Percentiles rank a stretch among this genome's conserved stretches.
phyloP scores from a whole-genome alignment of 2,797 vertebrate genomes.

The Pogonophryne albipinna region DNA sequence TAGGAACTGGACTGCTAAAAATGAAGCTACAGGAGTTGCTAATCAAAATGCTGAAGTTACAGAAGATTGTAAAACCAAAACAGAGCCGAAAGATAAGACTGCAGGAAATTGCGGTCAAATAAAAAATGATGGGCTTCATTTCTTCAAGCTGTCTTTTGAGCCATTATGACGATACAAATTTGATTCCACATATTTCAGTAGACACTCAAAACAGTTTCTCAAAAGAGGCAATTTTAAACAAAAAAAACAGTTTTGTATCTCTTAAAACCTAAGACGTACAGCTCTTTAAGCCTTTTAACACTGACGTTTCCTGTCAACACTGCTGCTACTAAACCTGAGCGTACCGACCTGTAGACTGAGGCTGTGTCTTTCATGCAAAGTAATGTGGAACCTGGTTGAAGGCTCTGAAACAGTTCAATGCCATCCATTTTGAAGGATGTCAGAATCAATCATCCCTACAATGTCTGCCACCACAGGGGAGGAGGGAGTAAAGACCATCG shows the following conservation, averaged over 20 bases:
- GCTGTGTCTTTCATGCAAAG: conserved; percentile 20
- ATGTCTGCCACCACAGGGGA: conserved; percentile 46
- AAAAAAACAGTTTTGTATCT: neutral
- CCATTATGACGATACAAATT: neutral
- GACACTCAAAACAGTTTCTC: neutral
- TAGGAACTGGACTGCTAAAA: no score
- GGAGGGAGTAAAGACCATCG: conserved; percentile 25
- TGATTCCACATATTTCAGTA: neutral
- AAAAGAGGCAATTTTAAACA: neutral
- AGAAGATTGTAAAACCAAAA: neutral
- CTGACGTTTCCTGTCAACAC: neutral
- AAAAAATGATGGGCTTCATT: neutral
- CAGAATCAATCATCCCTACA: conserved; percentile 63
- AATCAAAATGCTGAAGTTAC: conserved; percentile 4
- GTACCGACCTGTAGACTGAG: conserved; percentile 17
- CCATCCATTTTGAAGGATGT: conserved; percentile 59
- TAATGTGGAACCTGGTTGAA: conserved; percentile 34
- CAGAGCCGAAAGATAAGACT: neutral
- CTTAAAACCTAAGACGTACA: neutral
- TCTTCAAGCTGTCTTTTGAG: neutral
- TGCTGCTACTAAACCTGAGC: neutral
- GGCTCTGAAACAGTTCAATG: conserved; percentile 40
- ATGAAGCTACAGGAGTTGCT: neutral
- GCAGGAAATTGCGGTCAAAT: neutral
- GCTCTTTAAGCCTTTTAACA: conserved; percentile 6